Conservation (phyloP, 2,113 vertebrate genomes). For the human (Homo sapiens) region GRCh38 chr18:25725001-25725500, state of each 20-base stretch:
- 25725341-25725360: no score
- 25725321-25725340: no score
- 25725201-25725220: fast-evolving
- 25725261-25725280: not conserved
- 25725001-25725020: not conserved
- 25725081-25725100: not conserved
- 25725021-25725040: not conserved
- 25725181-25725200: not conserved
- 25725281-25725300: not conserved
- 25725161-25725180: not conserved
- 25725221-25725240: not conserved
- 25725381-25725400: no score
- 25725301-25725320: not conserved
- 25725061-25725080: slow-evolving; percentile 43
- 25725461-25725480: no score
- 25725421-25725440: no score
- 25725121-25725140: not conserved
- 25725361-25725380: no score
- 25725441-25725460: no score
- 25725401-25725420: no score
- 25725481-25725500: no score
- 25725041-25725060: not conserved
- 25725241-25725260: not conserved
- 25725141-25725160: not conserved
- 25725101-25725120: not conserved